phyloP scores from a whole-genome alignment of 2,888 invertebrate species.

The Cyrtodaria siliqua region DNA sequence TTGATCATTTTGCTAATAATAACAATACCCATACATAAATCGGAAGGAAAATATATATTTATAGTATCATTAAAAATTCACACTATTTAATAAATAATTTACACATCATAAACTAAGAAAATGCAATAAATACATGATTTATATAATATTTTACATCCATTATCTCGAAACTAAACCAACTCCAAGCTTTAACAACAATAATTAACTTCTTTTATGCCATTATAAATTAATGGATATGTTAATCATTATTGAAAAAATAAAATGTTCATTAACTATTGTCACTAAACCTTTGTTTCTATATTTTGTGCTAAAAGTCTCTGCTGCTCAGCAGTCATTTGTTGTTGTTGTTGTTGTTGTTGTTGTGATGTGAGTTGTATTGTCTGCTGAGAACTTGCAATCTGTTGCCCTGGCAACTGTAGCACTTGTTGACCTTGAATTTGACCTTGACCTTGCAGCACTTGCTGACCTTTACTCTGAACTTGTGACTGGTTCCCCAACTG shows the following conservation, averaged over 20 bases:
- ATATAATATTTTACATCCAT: too few relatives aligned
- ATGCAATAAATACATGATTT: too few relatives aligned
- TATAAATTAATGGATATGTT: too few relatives aligned
- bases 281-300: conserved; percentile 79
- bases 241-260: too few relatives aligned
- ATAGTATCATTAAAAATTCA: too few relatives aligned
- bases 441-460: conserved; percentile 41
- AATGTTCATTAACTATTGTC: too few relatives aligned
- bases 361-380: conserved; percentile 18
- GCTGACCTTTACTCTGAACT: conserved; percentile 36
- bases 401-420: conserved; percentile 33
- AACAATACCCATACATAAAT: not conserved
- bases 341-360: conserved; percentile 51
- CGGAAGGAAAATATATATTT: not conserved
- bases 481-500: conserved; percentile 41
- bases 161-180: too few relatives aligned
- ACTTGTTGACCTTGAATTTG: conserved; percentile 31
- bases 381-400: not conserved
- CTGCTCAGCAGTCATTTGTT: conserved; percentile 35
- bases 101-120: too few relatives aligned
- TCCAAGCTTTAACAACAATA: too few relatives aligned
- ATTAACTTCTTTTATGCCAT: too few relatives aligned
- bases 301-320: conserved; percentile 73
- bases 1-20: too few relatives aligned
- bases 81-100: too few relatives aligned